Conservation (phyloP, 2,797 vertebrate species). For the Acrocephalus scirpaceus region DNA sequence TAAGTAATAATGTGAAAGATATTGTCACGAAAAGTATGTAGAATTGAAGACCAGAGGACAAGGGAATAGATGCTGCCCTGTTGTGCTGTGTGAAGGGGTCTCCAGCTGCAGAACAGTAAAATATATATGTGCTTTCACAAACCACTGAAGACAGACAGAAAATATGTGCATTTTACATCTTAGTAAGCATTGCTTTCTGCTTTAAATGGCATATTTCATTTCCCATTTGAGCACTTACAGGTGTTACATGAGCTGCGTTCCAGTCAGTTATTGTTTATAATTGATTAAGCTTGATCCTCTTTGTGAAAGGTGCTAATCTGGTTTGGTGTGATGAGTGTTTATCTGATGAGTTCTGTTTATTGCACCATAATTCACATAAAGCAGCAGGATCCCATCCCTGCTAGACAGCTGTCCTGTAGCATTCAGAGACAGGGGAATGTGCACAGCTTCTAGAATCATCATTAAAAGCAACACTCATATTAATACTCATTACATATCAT, state of each 20-base stretch:
- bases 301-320: background rate
- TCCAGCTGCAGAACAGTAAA: background rate
- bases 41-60: background rate
- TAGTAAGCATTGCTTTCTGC: background rate
- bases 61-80: background rate
- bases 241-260: background rate
- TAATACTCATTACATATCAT: background rate
- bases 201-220: background rate
- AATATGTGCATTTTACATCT: background rate
- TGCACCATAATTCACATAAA: background rate
- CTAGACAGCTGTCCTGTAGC: background rate
- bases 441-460: background rate
- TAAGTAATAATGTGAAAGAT: background rate
- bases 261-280: constrained; percentile 5
- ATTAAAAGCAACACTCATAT: background rate
- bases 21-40: background rate
- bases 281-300: background rate
- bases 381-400: background rate
- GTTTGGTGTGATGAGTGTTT: background rate
- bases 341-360: background rate
- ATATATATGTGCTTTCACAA: background rate
- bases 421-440: background rate
- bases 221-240: background rate
- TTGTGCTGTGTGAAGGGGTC: background rate
- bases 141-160: background rate